Evolutionary conservation across 2,797 vertebrate species (phyloP).

Genomic region (Ctenopoma multispine): DNA sequence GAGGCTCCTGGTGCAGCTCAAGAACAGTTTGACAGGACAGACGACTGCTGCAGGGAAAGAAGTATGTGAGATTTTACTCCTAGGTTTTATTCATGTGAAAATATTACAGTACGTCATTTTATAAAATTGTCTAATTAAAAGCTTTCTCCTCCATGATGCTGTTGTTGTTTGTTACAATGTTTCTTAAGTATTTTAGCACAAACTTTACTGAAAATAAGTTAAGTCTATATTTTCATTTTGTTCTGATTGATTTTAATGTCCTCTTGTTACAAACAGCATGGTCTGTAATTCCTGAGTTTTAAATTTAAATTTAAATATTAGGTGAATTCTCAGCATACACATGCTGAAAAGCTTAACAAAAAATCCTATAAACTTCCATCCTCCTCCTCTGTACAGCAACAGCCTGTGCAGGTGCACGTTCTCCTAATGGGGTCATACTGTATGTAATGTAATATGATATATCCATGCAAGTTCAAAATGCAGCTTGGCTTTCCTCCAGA

Average conservation of each 20-base stretch:
- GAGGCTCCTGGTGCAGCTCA: conserved; percentile 4
- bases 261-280: no score
- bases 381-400: conserved; percentile 4
- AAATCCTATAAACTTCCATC: background rate
- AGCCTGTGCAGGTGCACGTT: conserved; percentile 12
- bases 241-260: no score
- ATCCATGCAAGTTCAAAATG: conserved; percentile 26
- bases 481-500: conserved; percentile 58
- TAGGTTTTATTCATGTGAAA: background rate
- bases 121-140: background rate
- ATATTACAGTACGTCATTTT: background rate
- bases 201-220: no score
- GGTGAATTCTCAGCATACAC: no score
- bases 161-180: no score
- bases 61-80: background rate
- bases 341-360: background rate
- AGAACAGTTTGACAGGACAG: background rate
- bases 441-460: conserved; percentile 11
- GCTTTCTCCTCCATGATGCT: background rate
- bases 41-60: background rate
- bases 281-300: background rate
- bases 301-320: no score
- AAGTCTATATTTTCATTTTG: no score
- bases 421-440: conserved; percentile 21
- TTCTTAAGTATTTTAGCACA: no score